A percentile compares a stretch with the other conserved stretches of the same genome.
Evolutionary conservation across 2,888 invertebrate genomes (phyloP).

Genomic region (Microdon myrmicae): DNA sequence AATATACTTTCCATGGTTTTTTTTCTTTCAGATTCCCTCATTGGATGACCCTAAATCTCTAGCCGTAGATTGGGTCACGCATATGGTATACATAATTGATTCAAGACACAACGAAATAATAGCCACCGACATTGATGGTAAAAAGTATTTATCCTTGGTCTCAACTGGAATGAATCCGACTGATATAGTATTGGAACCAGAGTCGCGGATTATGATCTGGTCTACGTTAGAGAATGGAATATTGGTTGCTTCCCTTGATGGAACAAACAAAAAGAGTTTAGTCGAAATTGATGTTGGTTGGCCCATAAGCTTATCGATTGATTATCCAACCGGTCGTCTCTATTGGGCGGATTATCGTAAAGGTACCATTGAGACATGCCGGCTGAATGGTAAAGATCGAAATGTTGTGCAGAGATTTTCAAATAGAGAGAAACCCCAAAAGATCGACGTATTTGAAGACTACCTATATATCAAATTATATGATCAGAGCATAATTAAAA

Average conservation of each 20-base stretch:
- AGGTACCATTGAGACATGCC: conserved; percentile 76
- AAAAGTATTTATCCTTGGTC: conserved; percentile 62
- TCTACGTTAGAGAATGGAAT: conserved; percentile 78
- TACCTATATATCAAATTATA: conserved; percentile 75
- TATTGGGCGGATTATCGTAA: conserved; percentile 89
- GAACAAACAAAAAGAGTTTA: conserved; percentile 70
- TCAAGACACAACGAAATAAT: conserved; percentile 65
- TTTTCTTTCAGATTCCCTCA: conserved; percentile 66
- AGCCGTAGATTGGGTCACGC: conserved; percentile 77
- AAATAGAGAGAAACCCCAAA: conserved; percentile 73
- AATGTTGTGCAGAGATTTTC: conserved; percentile 71
- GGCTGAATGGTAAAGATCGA: conserved; percentile 76
- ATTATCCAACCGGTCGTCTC: conserved; percentile 77
- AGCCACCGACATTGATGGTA: conserved; percentile 65
- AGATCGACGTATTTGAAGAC: conserved; percentile 80
- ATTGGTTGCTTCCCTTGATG: conserved; percentile 75
- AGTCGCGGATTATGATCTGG: conserved; percentile 76
- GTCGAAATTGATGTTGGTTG: conserved; percentile 74
- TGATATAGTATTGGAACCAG: conserved; percentile 77
- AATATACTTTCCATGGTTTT: neutral
- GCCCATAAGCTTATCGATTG: conserved; percentile 81
- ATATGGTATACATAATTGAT: conserved; percentile 78
- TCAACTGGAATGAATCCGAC: conserved; percentile 73
- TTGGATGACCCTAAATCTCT: conserved; percentile 77
- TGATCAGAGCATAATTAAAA: conserved; percentile 72